Conservation (phyloP, 2,797 vertebrate genomes). For the Botia kubotai region DNA sequence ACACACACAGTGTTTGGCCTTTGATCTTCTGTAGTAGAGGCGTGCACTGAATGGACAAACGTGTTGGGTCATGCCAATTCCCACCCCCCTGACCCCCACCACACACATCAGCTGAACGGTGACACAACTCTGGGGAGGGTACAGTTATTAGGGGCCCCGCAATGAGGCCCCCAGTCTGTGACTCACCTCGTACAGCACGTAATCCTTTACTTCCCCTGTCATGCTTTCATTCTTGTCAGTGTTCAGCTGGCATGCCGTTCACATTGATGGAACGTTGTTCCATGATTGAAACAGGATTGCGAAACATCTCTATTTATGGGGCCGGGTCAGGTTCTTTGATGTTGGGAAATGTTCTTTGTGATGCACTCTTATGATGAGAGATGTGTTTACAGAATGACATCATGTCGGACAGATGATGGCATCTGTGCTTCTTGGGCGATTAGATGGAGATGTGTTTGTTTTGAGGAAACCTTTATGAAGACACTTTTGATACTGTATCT, state of each 20-base stretch:
- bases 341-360: background rate
- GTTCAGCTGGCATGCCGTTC: background rate
- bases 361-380: background rate
- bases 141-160: constrained; percentile 53
- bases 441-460: constrained; percentile 42
- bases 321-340: constrained; percentile 12
- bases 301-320: constrained; percentile 28
- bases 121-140: constrained; percentile 63
- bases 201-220: constrained; percentile 8
- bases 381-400: constrained; percentile 59
- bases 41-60: constrained; percentile 65
- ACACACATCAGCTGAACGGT: constrained; percentile 55
- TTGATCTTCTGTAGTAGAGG: constrained; percentile 62
- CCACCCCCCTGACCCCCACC: constrained; percentile 54
- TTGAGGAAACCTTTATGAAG: constrained; percentile 57
- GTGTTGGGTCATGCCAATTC: constrained; percentile 72
- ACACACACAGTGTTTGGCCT: constrained; percentile 61
- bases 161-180: constrained; percentile 46
- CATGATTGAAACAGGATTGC: background rate
- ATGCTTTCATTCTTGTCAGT: constrained; percentile 1
- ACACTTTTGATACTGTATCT: constrained; percentile 52
- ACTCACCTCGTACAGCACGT: constrained; percentile 33
- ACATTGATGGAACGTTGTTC: background rate
- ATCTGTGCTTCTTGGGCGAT: constrained; percentile 35
- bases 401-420: constrained; percentile 53